Base-by-base conservation (phyloP, 1,140 invertebrate species). In the Reticulitermes speratus region DNA sequence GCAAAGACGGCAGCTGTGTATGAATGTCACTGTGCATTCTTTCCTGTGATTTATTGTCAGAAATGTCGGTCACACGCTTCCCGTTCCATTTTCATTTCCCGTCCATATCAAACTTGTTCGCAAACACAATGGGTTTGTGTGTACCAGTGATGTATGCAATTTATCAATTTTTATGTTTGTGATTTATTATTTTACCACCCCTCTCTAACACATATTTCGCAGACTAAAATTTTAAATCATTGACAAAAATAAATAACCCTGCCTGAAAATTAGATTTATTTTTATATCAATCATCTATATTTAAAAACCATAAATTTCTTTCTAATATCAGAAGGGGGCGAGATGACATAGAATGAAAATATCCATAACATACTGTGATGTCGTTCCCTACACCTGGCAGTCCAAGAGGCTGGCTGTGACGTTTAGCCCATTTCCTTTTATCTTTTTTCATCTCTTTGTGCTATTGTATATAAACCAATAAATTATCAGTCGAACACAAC, bases 231-330 rank as follows among this genome's bases (percentile, higher is more conserved):
- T 75, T 75, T 75, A 75, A 75, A 75, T 75, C n/a, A 75, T 75
- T 75, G 65, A 75, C 65, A 25, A 75, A 30, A 75, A 75, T 75
- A 75, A 75, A 75, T 75, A 75, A 75, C 65, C 65, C 11, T 75
- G 65, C 65, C 65, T 75, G 65, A 75, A 75, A 75, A 75, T 75
- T 75, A 75, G 65, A 75, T 75, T 75, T 75, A 75, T 75, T 75
- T 75, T 75, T 25, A 30, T 75, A 75, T 75, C 65, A 75, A 75
- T 75, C 65, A 75, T 25, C 14, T 30, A 75, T 75, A 75, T 75
- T 75, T 75, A 75, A 75, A 75, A 75, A 75, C 25, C 65, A 75
- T 65, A 65, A 65, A 65, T 65, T 65, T 5, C 59, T 65, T 65
- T 23, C 59, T 65, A 65, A 65, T 65, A 65, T 65, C 59, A 65